phyloP scores from a whole-genome alignment of 2,888 invertebrate species.

The Microctonus brassicae region DNA sequence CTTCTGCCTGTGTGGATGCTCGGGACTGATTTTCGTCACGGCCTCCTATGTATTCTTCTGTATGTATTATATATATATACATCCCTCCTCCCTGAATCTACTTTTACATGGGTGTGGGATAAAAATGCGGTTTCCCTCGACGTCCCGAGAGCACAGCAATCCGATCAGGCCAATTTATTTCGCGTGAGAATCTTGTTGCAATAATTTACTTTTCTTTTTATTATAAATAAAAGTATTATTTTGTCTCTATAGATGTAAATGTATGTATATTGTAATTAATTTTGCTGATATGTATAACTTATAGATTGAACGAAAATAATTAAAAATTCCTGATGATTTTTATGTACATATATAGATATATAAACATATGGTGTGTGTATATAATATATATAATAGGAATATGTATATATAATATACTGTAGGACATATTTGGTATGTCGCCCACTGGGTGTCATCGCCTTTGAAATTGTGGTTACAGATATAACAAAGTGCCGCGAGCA shows the following conservation, averaged over 20 bases:
- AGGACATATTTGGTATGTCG: slow-evolving; percentile 16
- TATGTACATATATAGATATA: background rate
- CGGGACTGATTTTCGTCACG: slow-evolving; percentile 42
- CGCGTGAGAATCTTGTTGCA: slow-evolving; percentile 35
- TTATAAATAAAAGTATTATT: background rate
- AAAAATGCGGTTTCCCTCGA: slow-evolving; percentile 38
- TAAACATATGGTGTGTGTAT: no score
- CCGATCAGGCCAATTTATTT: slow-evolving; percentile 39
- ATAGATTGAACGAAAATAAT: background rate
- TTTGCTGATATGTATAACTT: no score
- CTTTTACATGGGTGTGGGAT: slow-evolving; percentile 35
- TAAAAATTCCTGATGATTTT: slow-evolving; percentile 1
- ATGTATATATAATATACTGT: background rate
- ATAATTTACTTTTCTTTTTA: slow-evolving; percentile 14
- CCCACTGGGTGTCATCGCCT: slow-evolving; percentile 16
- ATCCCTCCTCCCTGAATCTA: slow-evolving; percentile 3
- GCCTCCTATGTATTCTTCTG: slow-evolving; percentile 22
- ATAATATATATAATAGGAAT: background rate
- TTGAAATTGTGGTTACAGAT: background rate
- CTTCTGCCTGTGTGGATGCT: slow-evolving; percentile 35
- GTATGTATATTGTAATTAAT: no score
- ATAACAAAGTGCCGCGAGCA: slow-evolving; percentile 8
- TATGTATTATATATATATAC: slow-evolving; percentile 1
- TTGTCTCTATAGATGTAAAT: background rate
- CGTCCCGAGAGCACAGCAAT: slow-evolving; percentile 20